Base-by-base conservation (phyloP, 2,113 vertebrate species). In the Oxygymnocypris stewartii region DNA sequence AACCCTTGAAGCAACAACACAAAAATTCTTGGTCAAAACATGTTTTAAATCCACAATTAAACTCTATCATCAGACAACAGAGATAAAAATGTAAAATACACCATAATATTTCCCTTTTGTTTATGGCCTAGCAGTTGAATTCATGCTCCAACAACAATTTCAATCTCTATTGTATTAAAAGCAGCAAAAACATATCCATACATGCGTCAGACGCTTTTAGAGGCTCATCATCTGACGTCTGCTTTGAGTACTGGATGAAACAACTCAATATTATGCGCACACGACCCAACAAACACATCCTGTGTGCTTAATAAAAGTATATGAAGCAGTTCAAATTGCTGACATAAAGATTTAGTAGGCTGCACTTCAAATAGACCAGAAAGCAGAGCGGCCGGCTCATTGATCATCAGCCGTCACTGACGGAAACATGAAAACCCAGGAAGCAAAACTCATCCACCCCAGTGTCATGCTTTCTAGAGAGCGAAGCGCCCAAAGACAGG, bases 381-480 rank as follows among this genome's bases (percentile, higher is more conserved):
- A 86, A 87, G 71, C 40, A 20, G 28, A 57, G 25, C 49, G 44
- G 49, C 71, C 35, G n/a, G 44, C 69, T 83, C 42, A 47, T 83
- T 51, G 47, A 76, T 87, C 37, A 85, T 69, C 77, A 77, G 40
- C 42, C n/a, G n/a, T 57, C 20, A 23, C 47, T 57, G 44, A 65
- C 67, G 65, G 73, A 65, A 78, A 77, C 65, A 61, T 82, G 69
- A 79, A 61, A 79, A 79, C 75, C 86, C 67, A 57, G 1, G 18
- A 86, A 73, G 49, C 82, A 80, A 87, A n/a, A 79, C 73, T 81
- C 40, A 65, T 80, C 80, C 65, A 85, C 79, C 82, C 85, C 61
- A 35, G 31, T 82, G 80, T 73, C 79, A 83, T 23, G 47, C 79
- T 20, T 85, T 87, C 69, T 35, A 5, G 44, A 20, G 28, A 87